Evolutionary conservation across 1,140 invertebrate genomes (phyloP), one percentile per base, ranked within the genome.

Genomic region (Drosophila carrolli): DNA sequence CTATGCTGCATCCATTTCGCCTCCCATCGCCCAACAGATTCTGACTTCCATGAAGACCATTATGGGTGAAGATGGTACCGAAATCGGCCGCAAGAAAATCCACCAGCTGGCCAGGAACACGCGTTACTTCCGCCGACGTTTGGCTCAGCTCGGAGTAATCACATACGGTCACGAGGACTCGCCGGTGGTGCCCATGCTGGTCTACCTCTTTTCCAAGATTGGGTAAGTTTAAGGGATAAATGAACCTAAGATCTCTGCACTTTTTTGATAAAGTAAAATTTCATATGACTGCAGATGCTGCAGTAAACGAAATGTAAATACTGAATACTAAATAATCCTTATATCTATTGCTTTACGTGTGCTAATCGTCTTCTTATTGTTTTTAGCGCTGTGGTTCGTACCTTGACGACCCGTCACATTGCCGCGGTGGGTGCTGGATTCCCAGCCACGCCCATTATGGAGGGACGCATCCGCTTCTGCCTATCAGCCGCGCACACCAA

Each of bases 351-450:
- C 1, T 32, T 32, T 32, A 6, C 29, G 0, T 32, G 5, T 32
- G 29, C 29, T 32, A 32, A 32, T 32, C 29, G 29, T 7, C 0
- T 32, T 6, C 29, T 32, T 7, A 0, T 8, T 29, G 62, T 63
- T 58, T 48, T 11, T 29, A 97, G 97, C 14, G 95, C 95, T 59
- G 97, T 98, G 83, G 97, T 98, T 59, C 95, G 98, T 81, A 95
- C 95, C 66, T 94, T 99, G 83, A 95, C 96, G 55, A 95, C 95
- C 66, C 93, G 95, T 62, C 96, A 97, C 53, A 96, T 99, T 60
- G 98, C 98, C 19, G 96, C 96, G 10, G 98, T 99, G 5, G 98
- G 98, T 61, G 99, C 99, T 61, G 98, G 98, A 60, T 99, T 99
- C 93, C 99, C 99, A 56, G 99, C 99, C 35, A 99, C 98, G n/a